Percentiles rank a stretch among this genome's conserved stretches.
Evolutionary conservation across 2,888 invertebrate genomes (phyloP).

Genomic region (Tolmerus cingulatus): DNA sequence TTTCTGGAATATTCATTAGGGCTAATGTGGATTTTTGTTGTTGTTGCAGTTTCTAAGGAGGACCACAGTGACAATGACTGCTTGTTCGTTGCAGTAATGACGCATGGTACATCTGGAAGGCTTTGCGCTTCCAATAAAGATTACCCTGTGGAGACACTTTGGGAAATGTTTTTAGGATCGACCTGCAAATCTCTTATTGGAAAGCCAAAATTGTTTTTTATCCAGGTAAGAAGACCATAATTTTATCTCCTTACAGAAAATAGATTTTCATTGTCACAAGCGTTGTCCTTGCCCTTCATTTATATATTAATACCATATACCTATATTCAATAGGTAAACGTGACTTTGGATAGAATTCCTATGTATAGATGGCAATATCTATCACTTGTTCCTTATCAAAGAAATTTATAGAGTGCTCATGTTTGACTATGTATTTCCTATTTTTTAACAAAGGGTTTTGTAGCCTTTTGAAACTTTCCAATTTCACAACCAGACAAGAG

Average conservation of each 20-base stretch:
- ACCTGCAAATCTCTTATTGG: conserved; percentile 69
- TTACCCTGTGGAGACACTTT: conserved; percentile 68
- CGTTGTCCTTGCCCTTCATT: not conserved
- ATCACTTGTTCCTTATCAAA: not conserved
- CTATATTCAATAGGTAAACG: too few species aligned
- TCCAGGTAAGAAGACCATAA: conserved; percentile 66
- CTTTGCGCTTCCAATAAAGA: conserved; percentile 69
- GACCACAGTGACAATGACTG: conserved; percentile 71
- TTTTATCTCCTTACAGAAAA: not conserved
- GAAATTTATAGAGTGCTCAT: not conserved
- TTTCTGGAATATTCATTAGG: not conserved
- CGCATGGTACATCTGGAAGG: conserved; percentile 71
- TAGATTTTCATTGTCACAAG: not conserved
- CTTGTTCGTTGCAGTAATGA: conserved; percentile 69
- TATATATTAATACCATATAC: too few species aligned
- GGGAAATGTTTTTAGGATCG: conserved; percentile 69
- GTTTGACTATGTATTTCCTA: not conserved
- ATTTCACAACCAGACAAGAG: not conserved
- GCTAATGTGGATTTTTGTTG: not conserved
- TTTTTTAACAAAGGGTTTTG: not conserved
- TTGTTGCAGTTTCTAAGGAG: conserved; percentile 59
- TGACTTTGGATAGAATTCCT: not conserved
- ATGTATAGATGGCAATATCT: not conserved
- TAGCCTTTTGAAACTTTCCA: not conserved
- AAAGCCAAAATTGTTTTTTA: conserved; percentile 77